Percentiles rank a stretch among this genome's conserved stretches.
Evolutionary conservation across 2,888 invertebrate genomes (phyloP).

Genomic region (Andrena trimmerana): DNA sequence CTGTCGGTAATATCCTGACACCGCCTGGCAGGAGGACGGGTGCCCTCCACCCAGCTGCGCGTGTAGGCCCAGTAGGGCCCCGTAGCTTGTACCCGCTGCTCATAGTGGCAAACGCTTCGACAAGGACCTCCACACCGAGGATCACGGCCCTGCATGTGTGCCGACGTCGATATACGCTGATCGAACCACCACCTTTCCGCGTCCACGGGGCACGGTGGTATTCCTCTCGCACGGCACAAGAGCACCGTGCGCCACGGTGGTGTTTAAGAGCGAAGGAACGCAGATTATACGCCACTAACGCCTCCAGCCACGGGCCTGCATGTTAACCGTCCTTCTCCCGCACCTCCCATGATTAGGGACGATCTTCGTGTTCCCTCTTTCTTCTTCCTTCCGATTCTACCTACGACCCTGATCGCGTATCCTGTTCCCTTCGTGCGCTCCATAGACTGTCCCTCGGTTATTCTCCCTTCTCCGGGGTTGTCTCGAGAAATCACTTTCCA

Average conservation of each 20-base stretch:
- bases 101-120: conserved; percentile 25
- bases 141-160: conserved; percentile 31
- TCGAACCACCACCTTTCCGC: conserved; percentile 25
- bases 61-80: conserved; percentile 26
- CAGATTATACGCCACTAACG: conserved; percentile 80
- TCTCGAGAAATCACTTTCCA: not conserved
- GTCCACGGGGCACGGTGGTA: conserved; percentile 25
- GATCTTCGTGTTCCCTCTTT: conserved; percentile 42
- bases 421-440: conserved; percentile 39
- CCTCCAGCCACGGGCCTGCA: conserved; percentile 72
- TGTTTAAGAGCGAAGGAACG: conserved; percentile 73
- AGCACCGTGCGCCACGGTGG: conserved; percentile 41
- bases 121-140: conserved; percentile 18
- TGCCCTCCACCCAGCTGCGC: conserved; percentile 29
- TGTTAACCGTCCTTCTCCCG: conserved; percentile 73
- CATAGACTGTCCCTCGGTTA: conserved; percentile 16
- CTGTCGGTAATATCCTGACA: conserved; percentile 66
- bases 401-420: conserved; percentile 41
- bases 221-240: conserved; percentile 39
- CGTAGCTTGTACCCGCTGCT: not conserved
- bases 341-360: conserved; percentile 61
- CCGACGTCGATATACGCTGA: conserved; percentile 20
- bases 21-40: conserved; percentile 29
- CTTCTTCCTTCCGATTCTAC: conserved; percentile 37
- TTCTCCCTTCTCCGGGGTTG: not conserved